Percentiles rank a stretch among this genome's conserved stretches.
phyloP scores from a whole-genome alignment of 2,113 vertebrate genomes.

The Polyodon spathula region DNA sequence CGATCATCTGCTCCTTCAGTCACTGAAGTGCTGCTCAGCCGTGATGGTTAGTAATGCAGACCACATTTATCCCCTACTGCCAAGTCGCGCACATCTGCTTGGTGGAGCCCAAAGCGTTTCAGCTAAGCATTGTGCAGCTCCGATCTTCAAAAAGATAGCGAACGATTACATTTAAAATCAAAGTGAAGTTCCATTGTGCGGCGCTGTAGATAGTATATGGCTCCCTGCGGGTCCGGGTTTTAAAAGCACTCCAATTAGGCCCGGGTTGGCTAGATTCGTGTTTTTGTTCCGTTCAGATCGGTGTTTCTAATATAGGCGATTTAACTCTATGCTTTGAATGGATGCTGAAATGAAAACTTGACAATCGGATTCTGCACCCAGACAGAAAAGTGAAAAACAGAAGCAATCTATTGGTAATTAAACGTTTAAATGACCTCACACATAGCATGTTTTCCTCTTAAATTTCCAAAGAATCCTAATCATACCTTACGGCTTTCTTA shows the following conservation, averaged over 20 bases:
- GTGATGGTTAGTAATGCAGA: neutral
- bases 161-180: neutral
- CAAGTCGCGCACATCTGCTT: conserved; percentile 71
- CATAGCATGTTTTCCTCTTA: neutral
- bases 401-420: no score
- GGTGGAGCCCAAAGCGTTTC: conserved; percentile 64
- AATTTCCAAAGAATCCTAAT: neutral
- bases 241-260: no score
- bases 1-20: neutral
- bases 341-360: no score
- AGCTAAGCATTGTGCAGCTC: conserved; percentile 44
- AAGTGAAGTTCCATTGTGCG: neutral
- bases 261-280: no score
- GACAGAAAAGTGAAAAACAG: no score
- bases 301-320: no score
- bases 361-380: no score
- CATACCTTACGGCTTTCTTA: neutral
- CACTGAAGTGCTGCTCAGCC: neutral
- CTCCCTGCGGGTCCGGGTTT: neutral
- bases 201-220: neutral
- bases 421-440: no score
- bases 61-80: conserved; percentile 33
- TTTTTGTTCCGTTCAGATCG: no score
- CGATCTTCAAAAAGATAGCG: neutral
- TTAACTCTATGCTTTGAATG: no score